These are phyloP conservation scores for Bambusicola thoracicus DNA, from an alignment of 2,113 vertebrate genomes.

Conservation along the genomic window DNA sequence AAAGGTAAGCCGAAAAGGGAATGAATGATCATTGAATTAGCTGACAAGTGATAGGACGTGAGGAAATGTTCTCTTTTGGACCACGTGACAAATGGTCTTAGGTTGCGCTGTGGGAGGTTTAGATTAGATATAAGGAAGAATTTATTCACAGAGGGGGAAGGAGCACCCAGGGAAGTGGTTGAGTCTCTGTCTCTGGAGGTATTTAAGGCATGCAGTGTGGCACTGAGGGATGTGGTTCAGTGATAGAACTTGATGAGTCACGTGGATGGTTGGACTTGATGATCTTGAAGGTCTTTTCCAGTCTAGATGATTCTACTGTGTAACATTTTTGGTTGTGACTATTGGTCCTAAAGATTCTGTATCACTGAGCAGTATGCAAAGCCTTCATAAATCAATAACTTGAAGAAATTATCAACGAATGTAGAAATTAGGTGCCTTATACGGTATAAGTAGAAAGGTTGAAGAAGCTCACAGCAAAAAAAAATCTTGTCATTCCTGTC, in stretches of 20 bases:
- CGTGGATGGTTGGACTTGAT: not conserved
- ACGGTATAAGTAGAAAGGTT: not conserved
- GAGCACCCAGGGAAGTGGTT: too few species aligned
- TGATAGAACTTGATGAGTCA: not conserved
- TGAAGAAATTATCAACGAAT: not conserved
- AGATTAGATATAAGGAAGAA: not conserved
- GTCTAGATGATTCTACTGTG: not conserved
- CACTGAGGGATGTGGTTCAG: too few species aligned
- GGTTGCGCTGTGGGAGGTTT: not conserved
- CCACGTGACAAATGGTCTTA: not conserved
- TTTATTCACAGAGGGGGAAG: too few species aligned
- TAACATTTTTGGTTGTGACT: not conserved
- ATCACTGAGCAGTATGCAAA: not conserved
- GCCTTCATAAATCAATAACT: not conserved
- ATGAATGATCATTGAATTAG: not conserved
- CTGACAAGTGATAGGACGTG: not conserved
- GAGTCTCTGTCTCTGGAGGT: not conserved
- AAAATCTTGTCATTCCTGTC: constrained; percentile 13
- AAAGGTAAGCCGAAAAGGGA: constrained; percentile 85
- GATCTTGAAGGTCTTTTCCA: not conserved
- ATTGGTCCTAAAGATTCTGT: not conserved
- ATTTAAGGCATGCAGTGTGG: not conserved
- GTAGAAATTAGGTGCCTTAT: not conserved
- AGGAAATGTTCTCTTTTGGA: not conserved
- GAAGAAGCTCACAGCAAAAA: not conserved